phyloP scores from a whole-genome alignment of 2,113 vertebrate species.

The Rattus norvegicus region GRCr8 NC_086028.1:107121001-107121500 shows the following conservation, averaged over 20 bases:
- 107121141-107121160: not conserved
- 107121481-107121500: too few relatives aligned
- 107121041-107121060: not conserved
- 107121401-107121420: not conserved
- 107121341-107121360: not conserved
- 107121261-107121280: not conserved
- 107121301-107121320: too few relatives aligned
- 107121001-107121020: not conserved
- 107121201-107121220: not conserved
- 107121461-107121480: too few relatives aligned
- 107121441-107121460: too few relatives aligned
- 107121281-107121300: not conserved
- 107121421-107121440: not conserved
- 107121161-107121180: slow-evolving; percentile 15
- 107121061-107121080: not conserved
- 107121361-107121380: not conserved
- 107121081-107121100: not conserved
- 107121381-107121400: not conserved
- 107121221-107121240: not conserved
- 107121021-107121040: not conserved
- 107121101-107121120: not conserved
- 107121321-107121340: not conserved
- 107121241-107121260: not conserved
- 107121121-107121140: not conserved
- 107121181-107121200: not conserved